Base-by-base conservation (phyloP, 2,888 invertebrate genomes). In the Allacma fusca region DNA sequence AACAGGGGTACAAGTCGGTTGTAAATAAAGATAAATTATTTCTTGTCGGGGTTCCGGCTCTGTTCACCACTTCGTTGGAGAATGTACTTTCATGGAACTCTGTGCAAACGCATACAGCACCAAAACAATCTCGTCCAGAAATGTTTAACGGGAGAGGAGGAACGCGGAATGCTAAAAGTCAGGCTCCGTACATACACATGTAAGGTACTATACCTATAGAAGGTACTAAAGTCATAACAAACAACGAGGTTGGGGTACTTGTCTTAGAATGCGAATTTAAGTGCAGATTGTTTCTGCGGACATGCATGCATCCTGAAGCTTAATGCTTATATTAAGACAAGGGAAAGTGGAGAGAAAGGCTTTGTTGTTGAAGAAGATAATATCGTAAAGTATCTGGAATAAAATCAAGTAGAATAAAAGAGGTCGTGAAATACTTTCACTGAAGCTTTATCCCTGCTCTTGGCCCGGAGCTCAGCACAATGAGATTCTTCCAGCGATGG, bases 11-110 rank as follows among this genome's bases (percentile, higher is more conserved):
- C 23, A 26, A n/a, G 23, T 62, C 9, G 62, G 5, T 23, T 62
- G 62, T 24, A 62, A 62, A 62, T 26, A 23, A 23, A 62, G 62
- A 24, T 62, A 24, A 62, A 62, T 50, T 50, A 50, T 50, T 50
- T 50, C 50, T 5, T 16, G 50, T 12, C 50, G 50, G 50, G 50
- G 16, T 19, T 16, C 50, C 50, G 1, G 34, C 16, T 16, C 50
- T 50, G 9, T 50, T n/a, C 19, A 1, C 50, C 50, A n/a, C 50
- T n/a, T 50, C 50, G 2, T n/a, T n/a, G 50, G n/a, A n/a, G n/a
- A 19, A 16, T 2, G 50, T 50, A n/a, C 50, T 50, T 19, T 13
- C 1, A 16, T n/a, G 19, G 9, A 12, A 50, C 50, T 50, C 7
- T 16, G 16, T 19, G n/a, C 50, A 16, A 50, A 13, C n/a, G n/a